Evolutionary conservation across 1,140 invertebrate genomes (phyloP).

Genomic region (Hycleus cichorii): DNA sequence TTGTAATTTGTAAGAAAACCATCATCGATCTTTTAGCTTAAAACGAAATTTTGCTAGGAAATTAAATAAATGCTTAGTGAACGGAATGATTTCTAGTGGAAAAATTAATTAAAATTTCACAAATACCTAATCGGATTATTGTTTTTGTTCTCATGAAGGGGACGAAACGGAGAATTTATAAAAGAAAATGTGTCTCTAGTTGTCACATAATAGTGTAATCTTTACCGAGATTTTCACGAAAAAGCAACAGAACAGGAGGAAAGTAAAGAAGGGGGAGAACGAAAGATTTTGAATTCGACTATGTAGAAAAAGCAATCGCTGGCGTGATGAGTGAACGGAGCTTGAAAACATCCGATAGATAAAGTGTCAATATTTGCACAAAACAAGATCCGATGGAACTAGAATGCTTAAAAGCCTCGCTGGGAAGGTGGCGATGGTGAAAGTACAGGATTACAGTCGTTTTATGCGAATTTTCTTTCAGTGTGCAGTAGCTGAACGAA

Average conservation of each 20-base stretch:
- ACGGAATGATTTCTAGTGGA: neutral
- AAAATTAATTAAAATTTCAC: neutral
- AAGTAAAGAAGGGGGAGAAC: neutral
- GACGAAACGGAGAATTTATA: no score
- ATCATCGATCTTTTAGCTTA: neutral
- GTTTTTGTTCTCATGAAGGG: neutral
- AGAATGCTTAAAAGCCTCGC: conserved; percentile 15
- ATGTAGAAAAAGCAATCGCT: neutral
- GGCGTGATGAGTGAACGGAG: neutral
- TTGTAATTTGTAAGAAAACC: neutral
- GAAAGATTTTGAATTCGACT: neutral
- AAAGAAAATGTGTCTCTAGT: neutral
- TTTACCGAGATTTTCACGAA: neutral
- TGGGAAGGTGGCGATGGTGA: conserved; percentile 1
- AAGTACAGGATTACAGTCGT: conserved; percentile 14
- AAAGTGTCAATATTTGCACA: conserved; percentile 16
- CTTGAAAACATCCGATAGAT: conserved; percentile 14
- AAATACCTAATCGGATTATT: neutral
- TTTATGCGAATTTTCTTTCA: conserved; percentile 6
- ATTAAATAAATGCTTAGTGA: neutral
- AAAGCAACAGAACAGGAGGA: neutral
- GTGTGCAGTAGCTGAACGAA: conserved; percentile 5
- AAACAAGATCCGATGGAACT: conserved; percentile 16
- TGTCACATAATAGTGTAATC: neutral
- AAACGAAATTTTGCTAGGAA: neutral